Percentiles rank a stretch among this genome's conserved stretches.
These are phyloP conservation scores for Platysteira castanea DNA, from an alignment of 2,113 vertebrate species.

Conservation along the genomic window DNA sequence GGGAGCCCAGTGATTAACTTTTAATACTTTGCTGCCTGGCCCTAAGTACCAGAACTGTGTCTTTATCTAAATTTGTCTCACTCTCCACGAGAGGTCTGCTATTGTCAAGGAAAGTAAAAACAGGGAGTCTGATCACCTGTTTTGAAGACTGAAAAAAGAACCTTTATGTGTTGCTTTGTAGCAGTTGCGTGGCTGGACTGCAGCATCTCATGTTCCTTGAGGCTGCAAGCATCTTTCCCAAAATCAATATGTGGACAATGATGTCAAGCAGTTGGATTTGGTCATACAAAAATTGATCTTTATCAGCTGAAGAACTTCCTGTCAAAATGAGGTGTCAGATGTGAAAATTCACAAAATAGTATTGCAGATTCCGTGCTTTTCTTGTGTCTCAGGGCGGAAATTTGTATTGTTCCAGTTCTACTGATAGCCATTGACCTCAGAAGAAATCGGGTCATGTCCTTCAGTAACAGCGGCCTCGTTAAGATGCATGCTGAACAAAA, in stretches of 20 bases:
- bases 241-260: rapidly evolving
- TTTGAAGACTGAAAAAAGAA: neutral
- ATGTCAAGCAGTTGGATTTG: neutral
- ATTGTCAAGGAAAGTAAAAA: neutral
- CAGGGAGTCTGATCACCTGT: neutral
- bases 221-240: neutral
- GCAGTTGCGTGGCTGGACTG: neutral
- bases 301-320: neutral
- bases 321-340: neutral
- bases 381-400: neutral
- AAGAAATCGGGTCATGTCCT: neutral
- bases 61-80: neutral
- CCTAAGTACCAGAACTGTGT: neutral
- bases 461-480: neutral
- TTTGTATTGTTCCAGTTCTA: neutral
- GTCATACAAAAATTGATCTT: neutral
- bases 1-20: neutral
- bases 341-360: neutral
- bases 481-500: neutral
- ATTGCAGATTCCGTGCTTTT: neutral
- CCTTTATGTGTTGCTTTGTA: neutral
- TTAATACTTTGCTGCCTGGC: neutral
- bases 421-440: neutral
- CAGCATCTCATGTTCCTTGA: neutral
- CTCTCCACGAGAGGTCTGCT: neutral